Evolutionary conservation across 2,888 invertebrate genomes (phyloP), one percentile per base, ranked within the genome.

Genomic region (Drosophila pseudotakahashii): DNA sequence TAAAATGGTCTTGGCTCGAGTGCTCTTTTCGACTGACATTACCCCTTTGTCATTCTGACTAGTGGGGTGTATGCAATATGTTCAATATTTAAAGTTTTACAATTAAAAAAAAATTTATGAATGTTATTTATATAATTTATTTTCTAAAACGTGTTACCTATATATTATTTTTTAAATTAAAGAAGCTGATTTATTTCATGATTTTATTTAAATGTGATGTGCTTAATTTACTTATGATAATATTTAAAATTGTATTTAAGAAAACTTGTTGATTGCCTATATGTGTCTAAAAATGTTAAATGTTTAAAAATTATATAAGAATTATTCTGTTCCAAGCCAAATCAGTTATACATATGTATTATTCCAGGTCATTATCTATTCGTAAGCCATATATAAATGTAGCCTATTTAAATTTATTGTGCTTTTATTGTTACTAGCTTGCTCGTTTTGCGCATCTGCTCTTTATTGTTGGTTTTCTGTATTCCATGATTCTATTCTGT

Each of bases 1-100:
- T 64, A 67, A 72, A 70, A 54, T 70, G 76, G 88, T 88, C 84
- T 86, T 87, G 88, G 82, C 74, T 83, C 88, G 86, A 83, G 81
- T 47, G 47, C 30, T 32, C 30, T 26, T 44, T 63, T 51, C 44
- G 36, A 51, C 45, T 58, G 53, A n/a, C 51, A 23, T 30, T 62
- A 79, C 70, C 52, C 66, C 11, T 67, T n/a, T 71, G n/a, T 7
- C 3, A 41, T 7, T 10, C 0, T 2, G 0, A 26, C 34, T 14
- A 3, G 19, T 39, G 5, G 23, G 39, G 51, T 0, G 51, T 50
- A 47, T 30, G 0, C 6, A 3, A 11, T 47, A 30, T 13, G 2
- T 6, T 1, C 13, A 13, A 0, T 2, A 5, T 6, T n/a, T 36
- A 0, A 9, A 36, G 34, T 36, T 11, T 10, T 36, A 36, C 7